Percentiles rank a stretch among this genome's conserved stretches.
phyloP scores from a whole-genome alignment of 2,113 vertebrate species.

The Epinephelus moara region DNA sequence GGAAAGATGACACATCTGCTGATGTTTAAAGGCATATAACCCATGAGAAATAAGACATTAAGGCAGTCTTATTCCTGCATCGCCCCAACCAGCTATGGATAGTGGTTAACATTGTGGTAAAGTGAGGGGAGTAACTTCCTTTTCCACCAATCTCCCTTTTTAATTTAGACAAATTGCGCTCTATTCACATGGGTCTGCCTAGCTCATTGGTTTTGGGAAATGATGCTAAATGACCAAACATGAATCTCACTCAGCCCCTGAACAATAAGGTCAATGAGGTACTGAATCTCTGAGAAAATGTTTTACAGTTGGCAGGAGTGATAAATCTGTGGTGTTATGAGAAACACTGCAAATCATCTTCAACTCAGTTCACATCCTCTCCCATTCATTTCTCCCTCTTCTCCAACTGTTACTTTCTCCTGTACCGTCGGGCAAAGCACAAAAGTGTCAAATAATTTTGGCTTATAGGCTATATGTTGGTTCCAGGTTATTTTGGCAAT shows the following conservation, averaged over 20 bases:
- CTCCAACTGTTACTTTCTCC: background rate
- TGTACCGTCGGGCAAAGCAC: background rate
- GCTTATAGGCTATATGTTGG: background rate
- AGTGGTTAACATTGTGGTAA: slow-evolving; percentile 15
- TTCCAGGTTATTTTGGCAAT: background rate
- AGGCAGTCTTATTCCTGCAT: background rate
- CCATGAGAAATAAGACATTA: background rate
- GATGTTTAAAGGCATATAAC: background rate
- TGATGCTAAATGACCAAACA: slow-evolving; percentile 10
- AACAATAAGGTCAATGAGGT: slow-evolving; percentile 20
- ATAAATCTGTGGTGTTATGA: background rate
- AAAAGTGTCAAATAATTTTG: background rate
- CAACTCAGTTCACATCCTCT: background rate
- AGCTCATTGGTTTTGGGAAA: background rate
- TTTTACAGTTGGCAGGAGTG: slow-evolving; percentile 2
- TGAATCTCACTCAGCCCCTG: slow-evolving; percentile 5
- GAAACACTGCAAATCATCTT: background rate
- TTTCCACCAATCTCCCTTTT: slow-evolving; percentile 12
- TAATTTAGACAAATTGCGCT: slow-evolving; percentile 29
- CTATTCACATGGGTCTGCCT: background rate
- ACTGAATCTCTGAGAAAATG: slow-evolving; percentile 1
- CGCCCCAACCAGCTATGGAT: slow-evolving; percentile 17
- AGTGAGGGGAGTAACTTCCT: slow-evolving; percentile 28
- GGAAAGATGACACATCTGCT: background rate
- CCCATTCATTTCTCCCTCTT: background rate